Base-by-base conservation (phyloP, 2,113 vertebrate genomes). In the Crotalus tigris region DNA sequence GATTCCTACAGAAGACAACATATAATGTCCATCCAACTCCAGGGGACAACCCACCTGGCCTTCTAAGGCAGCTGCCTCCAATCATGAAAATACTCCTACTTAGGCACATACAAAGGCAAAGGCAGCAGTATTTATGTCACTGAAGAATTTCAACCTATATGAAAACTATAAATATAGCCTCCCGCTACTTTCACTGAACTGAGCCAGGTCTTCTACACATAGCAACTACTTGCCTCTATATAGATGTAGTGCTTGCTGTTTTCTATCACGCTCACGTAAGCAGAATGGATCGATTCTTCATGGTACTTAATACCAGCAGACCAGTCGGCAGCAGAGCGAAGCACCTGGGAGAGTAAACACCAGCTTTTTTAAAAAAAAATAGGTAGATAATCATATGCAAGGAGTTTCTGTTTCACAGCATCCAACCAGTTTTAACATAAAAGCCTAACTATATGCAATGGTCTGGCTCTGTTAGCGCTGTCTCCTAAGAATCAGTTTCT, bases 261-360 rank as follows among this genome's bases (percentile, higher is more conserved):
- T 91, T 98, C 69, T 95, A 99, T 99, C 94, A 97, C 97, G 0
- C 96, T 87, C 92, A 98, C 0, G 0, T 99, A 99, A 61, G 99
- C 99, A 0, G 96, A 95, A 93, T 99, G 99, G 97, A 99, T 99
- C 93, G 99, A 99, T 93, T 99, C 99, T 96, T 99, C 99, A 0
- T 99, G 98, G 96, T 99, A 98, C 86, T 99, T 99, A 91, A 99
- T 99, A 61, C 99, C 99, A 0, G 99, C 99, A 0, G 99, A 99
- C 99, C 99, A 99, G 91, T 99, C 99, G 1, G 98, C 97, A 49
- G 99, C 98, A 1, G 99, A 99, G 51, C 99, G 98, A 69, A 99
- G 97, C 94, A 99, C 97, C 99, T 99, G 94, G 1, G 85, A 57
- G 94, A 89, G 91, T 39, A 93, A 39, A 91, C 26, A 90, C 49